Conservation (phyloP, 2,888 invertebrate genomes). For the Phorcus lineatus region DNA sequence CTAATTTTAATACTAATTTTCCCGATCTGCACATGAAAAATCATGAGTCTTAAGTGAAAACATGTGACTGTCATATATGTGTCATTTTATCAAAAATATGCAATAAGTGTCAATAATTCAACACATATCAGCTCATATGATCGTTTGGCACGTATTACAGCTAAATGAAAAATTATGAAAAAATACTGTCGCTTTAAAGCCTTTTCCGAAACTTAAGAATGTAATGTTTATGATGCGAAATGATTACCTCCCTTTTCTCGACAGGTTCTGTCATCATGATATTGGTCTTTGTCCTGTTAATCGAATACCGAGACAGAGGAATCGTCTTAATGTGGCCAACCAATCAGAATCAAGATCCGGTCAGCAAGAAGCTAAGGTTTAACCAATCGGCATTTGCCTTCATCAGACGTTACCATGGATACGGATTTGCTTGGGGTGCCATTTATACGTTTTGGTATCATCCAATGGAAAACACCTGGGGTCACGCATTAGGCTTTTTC, state of each 20-base stretch:
- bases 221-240: no score
- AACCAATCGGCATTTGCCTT: slow-evolving; percentile 38
- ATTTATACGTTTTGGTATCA: slow-evolving; percentile 54
- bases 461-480: slow-evolving; percentile 51
- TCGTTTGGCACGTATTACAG: no score
- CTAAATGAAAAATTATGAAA: no score
- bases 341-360: slow-evolving; percentile 24
- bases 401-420: slow-evolving; percentile 46
- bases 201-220: no score
- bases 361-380: slow-evolving; percentile 25
- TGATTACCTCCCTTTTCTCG: not conserved
- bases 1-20: no score
- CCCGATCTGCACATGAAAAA: no score
- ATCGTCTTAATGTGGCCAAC: slow-evolving; percentile 48
- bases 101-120: no score
- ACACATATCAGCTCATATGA: no score
- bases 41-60: no score
- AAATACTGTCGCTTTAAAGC: no score
- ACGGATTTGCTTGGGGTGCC: slow-evolving; percentile 46
- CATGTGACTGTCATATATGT: no score
- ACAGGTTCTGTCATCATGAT: slow-evolving; percentile 48
- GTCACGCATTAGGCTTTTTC: slow-evolving; percentile 45
- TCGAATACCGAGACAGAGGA: slow-evolving; percentile 49
- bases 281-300: slow-evolving; percentile 42
- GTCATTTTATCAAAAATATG: no score